Base-by-base conservation (phyloP, 2,113 vertebrate genomes). In the Columba janthina region DNA sequence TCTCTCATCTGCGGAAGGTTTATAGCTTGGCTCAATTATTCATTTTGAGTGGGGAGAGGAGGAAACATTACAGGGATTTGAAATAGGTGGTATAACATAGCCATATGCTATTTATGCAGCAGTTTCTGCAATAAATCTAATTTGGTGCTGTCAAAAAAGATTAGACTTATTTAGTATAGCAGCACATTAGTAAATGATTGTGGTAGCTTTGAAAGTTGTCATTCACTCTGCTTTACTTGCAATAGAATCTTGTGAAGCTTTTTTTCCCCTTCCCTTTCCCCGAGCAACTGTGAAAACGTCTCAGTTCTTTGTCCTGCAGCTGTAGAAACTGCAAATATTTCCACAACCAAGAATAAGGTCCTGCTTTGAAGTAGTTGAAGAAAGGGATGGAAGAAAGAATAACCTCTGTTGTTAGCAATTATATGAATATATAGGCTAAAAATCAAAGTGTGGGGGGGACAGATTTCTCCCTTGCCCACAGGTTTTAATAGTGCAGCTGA, bases 21-120 rank as follows among this genome's bases (percentile, higher is more conserved):
- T 97, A 94, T 97, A 95, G 90, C 91, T 98, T 98, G 97, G 96
- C 97, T 98, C 97, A 92, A 95, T 97, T 97, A 97, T 81, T 96
- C 96, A 85, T 92, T 98, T 97, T 94, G 95, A 95, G 50, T 36
- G 88, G 92, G 95, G 97, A 97, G 96, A 85, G 94, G 97, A 96
- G 84, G 96, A 90, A 97, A 85, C 97, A 89, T 98, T 97, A 93
- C 90, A 82, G 96, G 94, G 96, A 97, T 98, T 97, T 97, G 97
- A 98, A 98, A 98, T 98, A 98, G 98, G 98, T 98, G 97, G 96
- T 98, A 97, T 98, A 98, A 97, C 97, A 97, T 50, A 96, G 96
- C 97, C 98, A 98, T 98, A 98, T 98, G 98, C 98, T 98, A 98
- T 98, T 98, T 98, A 97, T 98, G 97, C 97, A 97, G 97, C 97